Base-by-base conservation (phyloP, 1,140 invertebrate species). In the Rhyzopertha dominica region DNA sequence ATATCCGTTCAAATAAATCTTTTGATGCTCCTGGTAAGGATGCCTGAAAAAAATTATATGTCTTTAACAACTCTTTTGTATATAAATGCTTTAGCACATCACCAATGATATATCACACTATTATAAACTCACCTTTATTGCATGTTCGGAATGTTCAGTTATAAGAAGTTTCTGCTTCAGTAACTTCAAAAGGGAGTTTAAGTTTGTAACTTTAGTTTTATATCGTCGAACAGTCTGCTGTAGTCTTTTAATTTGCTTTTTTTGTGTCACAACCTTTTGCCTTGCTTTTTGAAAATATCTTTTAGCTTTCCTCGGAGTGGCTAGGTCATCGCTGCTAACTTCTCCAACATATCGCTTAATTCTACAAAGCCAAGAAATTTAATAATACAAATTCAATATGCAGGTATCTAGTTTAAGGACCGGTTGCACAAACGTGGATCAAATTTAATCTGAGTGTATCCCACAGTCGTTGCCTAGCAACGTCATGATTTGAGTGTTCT, bases 311-410 rank as follows among this genome's bases (percentile, higher is more conserved):
- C 10, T 37, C 2, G 43, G 43, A 7, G 32, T 25, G 20, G 34
- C 29, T 24, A 46, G 39, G 14, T 46, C 43, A 30, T 25, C 13
- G 14, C 35, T 46, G 3, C 10, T 30, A 2, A 46, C 13, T 24
- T 46, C 35, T 7, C 36, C 36, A 14, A 24, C 43, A 23, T 46
- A 46, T 10, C 43, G 26, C 4, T n/a, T 16, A n/a, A 8, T 30
- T 17, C 24, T 30, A 31, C 7, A 34, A 30, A 42, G 20, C 29
- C 20, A 10, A 18, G 29, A 40, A 13, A 32, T 16, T 10, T 10
- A 32, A 13, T 32, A 59, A n/a, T n/a, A n/a, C n/a, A n/a, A n/a
- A n/a, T n/a, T n/a, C n/a, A n/a, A n/a, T n/a, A n/a, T n/a, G n/a
- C n/a, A n/a, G n/a, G n/a, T n/a, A n/a, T n/a, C n/a, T n/a, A n/a